Conservation (phyloP, 2,113 vertebrate genomes). For the Platanista minor region DNA sequence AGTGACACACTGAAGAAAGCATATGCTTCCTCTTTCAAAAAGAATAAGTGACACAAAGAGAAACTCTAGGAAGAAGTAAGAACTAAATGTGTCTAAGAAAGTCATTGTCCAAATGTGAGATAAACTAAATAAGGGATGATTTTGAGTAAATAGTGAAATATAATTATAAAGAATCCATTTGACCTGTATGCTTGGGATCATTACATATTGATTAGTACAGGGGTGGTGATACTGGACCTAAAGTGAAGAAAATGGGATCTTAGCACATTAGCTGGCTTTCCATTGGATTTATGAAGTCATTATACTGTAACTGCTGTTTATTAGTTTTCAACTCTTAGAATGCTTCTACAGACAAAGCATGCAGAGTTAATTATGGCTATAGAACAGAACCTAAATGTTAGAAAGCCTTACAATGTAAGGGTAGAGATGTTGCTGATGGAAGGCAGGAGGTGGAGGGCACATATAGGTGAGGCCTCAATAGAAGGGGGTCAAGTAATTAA, state of each 20-base stretch:
- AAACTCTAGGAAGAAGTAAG: not conserved
- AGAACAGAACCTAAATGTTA: not conserved
- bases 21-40: not conserved
- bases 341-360: not conserved
- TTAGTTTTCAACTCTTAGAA: not conserved
- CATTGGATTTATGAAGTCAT: not conserved
- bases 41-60: not conserved
- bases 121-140: not conserved
- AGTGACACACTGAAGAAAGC: slow-evolving; percentile 6
- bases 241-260: not conserved
- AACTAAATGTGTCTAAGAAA: not conserved
- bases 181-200: not conserved
- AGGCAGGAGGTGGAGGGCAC: not conserved
- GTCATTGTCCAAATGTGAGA: not conserved
- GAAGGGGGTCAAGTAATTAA: not conserved
- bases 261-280: not conserved
- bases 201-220: not conserved
- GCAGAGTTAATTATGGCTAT: not conserved
- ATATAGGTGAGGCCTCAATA: not conserved
- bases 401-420: not conserved
- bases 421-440: not conserved
- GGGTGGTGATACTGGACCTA: not conserved
- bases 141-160: not conserved
- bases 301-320: not conserved
- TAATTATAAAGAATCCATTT: not conserved